Conservation (phyloP, 1,140 invertebrate species). For the Magallana gigas region DNA sequence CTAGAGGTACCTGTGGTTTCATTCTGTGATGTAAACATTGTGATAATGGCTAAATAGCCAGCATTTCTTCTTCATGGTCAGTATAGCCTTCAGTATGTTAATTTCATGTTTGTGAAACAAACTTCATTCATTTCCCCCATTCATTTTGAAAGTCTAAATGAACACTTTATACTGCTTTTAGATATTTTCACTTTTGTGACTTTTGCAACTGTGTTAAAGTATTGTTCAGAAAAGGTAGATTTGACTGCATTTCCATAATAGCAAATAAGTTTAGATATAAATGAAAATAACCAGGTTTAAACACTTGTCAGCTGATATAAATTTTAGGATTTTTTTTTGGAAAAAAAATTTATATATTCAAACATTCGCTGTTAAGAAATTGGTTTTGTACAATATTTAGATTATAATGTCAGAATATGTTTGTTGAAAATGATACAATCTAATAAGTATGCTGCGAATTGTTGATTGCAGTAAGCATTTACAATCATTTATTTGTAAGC, state of each 20-base stretch:
- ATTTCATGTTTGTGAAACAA: constrained; percentile 24
- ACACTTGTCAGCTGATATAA: too few relatives aligned
- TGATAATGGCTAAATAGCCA: constrained; percentile 20
- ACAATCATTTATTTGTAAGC: background rate
- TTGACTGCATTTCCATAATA: too few relatives aligned
- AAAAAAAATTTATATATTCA: too few relatives aligned
- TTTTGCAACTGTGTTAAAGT: too few relatives aligned
- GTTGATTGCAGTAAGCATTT: background rate
- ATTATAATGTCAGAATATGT: background rate
- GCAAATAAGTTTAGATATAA: too few relatives aligned
- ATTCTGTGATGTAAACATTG: constrained; percentile 34
- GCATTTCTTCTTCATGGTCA: constrained; percentile 27
- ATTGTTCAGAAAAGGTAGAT: too few relatives aligned
- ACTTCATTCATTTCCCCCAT: background rate
- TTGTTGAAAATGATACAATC: background rate
- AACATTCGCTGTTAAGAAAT: too few relatives aligned
- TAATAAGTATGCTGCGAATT: background rate
- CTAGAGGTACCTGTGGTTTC: background rate
- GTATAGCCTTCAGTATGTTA: background rate
- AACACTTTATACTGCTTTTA: too few relatives aligned
- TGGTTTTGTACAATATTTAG: too few relatives aligned
- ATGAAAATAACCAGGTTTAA: too few relatives aligned
- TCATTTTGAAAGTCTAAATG: background rate
- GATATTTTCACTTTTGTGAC: too few relatives aligned
- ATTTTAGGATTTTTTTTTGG: too few relatives aligned